phyloP scores from a whole-genome alignment of 2,888 invertebrate genomes.

The Pseudoips prasinana region DNA sequence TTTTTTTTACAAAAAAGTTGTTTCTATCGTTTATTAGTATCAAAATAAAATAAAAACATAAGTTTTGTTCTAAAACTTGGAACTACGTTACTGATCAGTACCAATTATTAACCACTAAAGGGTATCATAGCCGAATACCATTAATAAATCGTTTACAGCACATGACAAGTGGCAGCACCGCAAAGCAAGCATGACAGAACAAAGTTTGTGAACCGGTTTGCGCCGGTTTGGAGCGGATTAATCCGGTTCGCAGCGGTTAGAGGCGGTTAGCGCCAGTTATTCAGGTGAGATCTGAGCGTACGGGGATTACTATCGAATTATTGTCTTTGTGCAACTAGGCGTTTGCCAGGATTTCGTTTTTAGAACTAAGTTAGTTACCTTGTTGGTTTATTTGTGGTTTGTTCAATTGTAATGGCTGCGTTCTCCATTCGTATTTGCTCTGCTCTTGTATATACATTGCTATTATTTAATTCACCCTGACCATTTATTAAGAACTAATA shows the following conservation, averaged over 20 bases:
- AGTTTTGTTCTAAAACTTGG: too few species aligned
- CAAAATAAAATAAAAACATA: too few species aligned
- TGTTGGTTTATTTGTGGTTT: slow-evolving; percentile 4
- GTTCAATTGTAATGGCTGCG: background rate
- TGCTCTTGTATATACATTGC: too few species aligned
- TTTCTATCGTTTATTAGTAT: too few species aligned
- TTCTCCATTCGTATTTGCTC: too few species aligned
- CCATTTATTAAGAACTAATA: too few species aligned
- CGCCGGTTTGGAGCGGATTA: slow-evolving; percentile 57
- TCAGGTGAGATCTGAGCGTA: slow-evolving; percentile 61
- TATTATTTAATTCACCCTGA: too few species aligned
- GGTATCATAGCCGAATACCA: slow-evolving; percentile 38
- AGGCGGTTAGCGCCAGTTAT: slow-evolving; percentile 59
- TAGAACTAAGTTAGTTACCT: slow-evolving; percentile 33
- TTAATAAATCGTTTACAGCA: slow-evolving; percentile 49
- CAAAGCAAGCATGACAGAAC: slow-evolving; percentile 66
- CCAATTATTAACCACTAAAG: slow-evolving; percentile 29
- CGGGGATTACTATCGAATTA: slow-evolving; percentile 58
- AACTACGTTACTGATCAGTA: slow-evolving; percentile 22
- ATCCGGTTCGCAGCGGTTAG: slow-evolving; percentile 46
- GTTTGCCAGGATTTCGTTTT: slow-evolving; percentile 47
- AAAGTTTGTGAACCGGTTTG: slow-evolving; percentile 71
- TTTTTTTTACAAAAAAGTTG: too few species aligned
- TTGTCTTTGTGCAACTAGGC: slow-evolving; percentile 52
- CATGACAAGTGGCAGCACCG: slow-evolving; percentile 55